These are phyloP conservation scores for Hydroisotoma schaefferi DNA, from an alignment of 2,888 invertebrate species.

Conservation along the genomic window DNA sequence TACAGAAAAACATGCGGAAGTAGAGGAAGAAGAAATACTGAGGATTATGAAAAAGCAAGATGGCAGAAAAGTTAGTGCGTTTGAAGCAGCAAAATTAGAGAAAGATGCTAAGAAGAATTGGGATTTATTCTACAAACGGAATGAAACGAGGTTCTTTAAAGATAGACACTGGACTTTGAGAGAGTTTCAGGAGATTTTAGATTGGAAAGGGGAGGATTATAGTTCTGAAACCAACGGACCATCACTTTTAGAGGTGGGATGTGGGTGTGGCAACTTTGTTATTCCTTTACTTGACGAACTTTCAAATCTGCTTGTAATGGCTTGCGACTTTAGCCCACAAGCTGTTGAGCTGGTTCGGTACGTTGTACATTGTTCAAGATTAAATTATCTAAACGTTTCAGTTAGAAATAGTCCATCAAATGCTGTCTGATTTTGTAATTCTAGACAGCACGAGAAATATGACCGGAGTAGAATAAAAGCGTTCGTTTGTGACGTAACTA, in stretches of 20 bases:
- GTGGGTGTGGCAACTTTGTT: slow-evolving; percentile 93
- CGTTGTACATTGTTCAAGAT: slow-evolving; percentile 4
- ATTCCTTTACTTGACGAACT: slow-evolving; percentile 83
- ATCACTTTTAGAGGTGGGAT: slow-evolving; percentile 57
- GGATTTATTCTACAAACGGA: slow-evolving; percentile 95
- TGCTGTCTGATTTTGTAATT: not conserved
- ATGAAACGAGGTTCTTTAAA: slow-evolving; percentile 88
- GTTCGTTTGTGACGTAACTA: slow-evolving; percentile 82
- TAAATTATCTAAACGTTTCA: not conserved
- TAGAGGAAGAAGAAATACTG: slow-evolving; percentile 58
- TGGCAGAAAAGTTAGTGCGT: slow-evolving; percentile 64
- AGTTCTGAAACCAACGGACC: not conserved
- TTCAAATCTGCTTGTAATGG: slow-evolving; percentile 68
- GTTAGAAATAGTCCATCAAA: not conserved
- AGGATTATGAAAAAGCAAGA: slow-evolving; percentile 66
- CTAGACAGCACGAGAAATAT: slow-evolving; percentile 58
- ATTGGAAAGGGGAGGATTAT: not conserved
- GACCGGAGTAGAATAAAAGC: slow-evolving; percentile 65
- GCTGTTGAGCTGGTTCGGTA: slow-evolving; percentile 80
- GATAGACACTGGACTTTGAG: slow-evolving; percentile 95
- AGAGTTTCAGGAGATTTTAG: slow-evolving; percentile 80
- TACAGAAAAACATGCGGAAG: slow-evolving; percentile 48
- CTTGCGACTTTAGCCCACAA: slow-evolving; percentile 89
- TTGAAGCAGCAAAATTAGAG: slow-evolving; percentile 74
- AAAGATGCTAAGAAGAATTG: slow-evolving; percentile 81